Evolutionary conservation across 2,888 invertebrate species (phyloP), one percentile per base, ranked within the genome.

Genomic region (Ormyrus pomaceus): DNA sequence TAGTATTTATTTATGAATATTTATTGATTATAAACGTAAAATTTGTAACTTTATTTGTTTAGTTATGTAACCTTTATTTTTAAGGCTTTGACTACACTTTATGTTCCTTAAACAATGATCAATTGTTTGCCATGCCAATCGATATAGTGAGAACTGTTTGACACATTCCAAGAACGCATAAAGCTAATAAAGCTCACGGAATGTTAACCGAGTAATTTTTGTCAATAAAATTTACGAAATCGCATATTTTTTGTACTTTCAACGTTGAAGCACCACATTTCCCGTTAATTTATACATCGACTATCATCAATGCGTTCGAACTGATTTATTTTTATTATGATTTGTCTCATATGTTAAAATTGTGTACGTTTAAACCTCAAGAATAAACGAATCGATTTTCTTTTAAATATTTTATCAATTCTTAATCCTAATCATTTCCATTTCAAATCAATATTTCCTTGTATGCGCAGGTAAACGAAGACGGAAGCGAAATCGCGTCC

Each of bases 391-490:
- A 34, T 34, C 34, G 34, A 34, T 34, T 34, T 34, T 34, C 34
- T 34, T 34, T 34, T 34, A 34, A 34, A 34, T 34, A 34, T 34
- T 34, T 34, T 34, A 34, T 34, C 34, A 56, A 69, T 61, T 77
- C 13, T 65, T 70, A 65, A 50, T 72, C 78, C 64, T 76, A 13
- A 56, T 72, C 53, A 76, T 64, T 64, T 53, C 68, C 64, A 68
- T 77, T 76, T 70, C 62, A 86, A 86, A 85, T 83, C 83, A 84
- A 82, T 85, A 82, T 65, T 77, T 87, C 84, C 81, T 87, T 87
- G 82, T 88, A 64, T 86, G 83, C 85, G 83, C 85, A 89, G 90
- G 89, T 78, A 90, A 89, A 84, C 87, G 88, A 34, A 86, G 86
- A 82, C 86, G 88, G 83, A 89, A 89, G 81, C 86, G 87, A 77